These are phyloP conservation scores for Microtus montanus DNA, from an alignment of 2,113 vertebrate species.

Conservation along the genomic window DNA sequence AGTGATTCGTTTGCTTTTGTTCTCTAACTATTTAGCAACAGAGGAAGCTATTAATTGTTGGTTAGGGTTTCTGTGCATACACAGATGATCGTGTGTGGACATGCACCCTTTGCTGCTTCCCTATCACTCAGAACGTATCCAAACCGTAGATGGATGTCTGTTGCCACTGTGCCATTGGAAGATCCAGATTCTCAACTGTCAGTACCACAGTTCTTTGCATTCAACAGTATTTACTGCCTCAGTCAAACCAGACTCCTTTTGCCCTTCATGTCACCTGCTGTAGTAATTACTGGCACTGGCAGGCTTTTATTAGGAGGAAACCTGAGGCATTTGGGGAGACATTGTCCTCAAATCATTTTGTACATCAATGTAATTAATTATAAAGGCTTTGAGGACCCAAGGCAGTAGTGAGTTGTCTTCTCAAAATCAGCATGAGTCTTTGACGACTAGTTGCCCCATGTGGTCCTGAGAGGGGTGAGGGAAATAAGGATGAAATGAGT, in stretches of 20 bases:
- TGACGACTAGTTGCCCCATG: not conserved
- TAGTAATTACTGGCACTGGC: not conserved
- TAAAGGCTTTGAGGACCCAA: constrained; percentile 9
- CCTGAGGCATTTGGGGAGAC: constrained; percentile 30
- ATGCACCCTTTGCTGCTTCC: not conserved
- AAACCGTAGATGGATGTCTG: not conserved
- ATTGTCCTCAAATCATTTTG: constrained; percentile 18
- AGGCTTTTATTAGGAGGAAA: constrained; percentile 29
- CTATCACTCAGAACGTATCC: not conserved
- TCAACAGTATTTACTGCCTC: not conserved
- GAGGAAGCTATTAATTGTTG: not conserved
- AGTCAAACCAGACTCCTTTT: not conserved
- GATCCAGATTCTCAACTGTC: not conserved
- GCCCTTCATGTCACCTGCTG: not conserved
- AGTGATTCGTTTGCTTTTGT: not conserved
- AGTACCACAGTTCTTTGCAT: not conserved
- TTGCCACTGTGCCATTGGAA: not conserved
- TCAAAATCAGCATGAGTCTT: constrained; percentile 7
- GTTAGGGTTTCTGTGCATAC: not conserved
- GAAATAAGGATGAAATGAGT: not conserved
- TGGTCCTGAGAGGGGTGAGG: not conserved
- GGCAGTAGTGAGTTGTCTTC: not conserved
- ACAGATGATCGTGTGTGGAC: fast-evolving
- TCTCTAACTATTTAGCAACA: not conserved
- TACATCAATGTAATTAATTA: constrained; percentile 57